These are phyloP conservation scores for Mycteria americana DNA, from an alignment of 2,797 vertebrate genomes.

Conservation along the genomic window DNA sequence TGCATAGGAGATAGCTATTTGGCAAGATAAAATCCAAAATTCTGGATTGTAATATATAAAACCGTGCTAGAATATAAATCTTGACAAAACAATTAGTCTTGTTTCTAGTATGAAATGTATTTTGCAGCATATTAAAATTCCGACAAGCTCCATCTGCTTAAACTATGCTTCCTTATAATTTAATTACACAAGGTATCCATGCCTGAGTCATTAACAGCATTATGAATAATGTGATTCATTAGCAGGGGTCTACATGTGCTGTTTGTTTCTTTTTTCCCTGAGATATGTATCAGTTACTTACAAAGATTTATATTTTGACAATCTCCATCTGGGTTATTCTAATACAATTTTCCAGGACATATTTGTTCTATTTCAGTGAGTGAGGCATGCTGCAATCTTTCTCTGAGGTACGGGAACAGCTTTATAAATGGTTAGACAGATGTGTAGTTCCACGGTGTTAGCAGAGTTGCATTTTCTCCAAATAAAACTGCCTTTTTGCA, in stretches of 20 bases:
- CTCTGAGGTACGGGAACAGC: background rate
- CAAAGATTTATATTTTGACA: background rate
- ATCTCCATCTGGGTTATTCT: background rate
- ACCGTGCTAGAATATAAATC: background rate
- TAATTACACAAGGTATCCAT: slow-evolving; percentile 37
- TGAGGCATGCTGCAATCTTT: background rate
- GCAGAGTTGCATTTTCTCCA: background rate
- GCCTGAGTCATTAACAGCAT: slow-evolving; percentile 43
- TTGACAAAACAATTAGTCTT: background rate
- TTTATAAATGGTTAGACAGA: background rate
- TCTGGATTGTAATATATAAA: background rate
- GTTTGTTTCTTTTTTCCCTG: background rate
- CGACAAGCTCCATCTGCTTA: slow-evolving; percentile 51
- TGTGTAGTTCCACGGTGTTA: background rate
- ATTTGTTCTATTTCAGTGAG: background rate
- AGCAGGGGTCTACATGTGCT: background rate
- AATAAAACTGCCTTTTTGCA: background rate
- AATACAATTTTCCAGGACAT: background rate
- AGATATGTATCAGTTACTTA: background rate
- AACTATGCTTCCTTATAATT: slow-evolving; percentile 26
- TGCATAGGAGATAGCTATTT: accelerated
- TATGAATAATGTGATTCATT: slow-evolving; percentile 29
- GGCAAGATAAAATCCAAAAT: background rate
- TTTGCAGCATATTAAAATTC: background rate
- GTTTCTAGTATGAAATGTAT: background rate